These are phyloP conservation scores for Caenorhabditis sinica DNA, from an alignment of 2,888 invertebrate genomes.

Conservation along the genomic window DNA sequence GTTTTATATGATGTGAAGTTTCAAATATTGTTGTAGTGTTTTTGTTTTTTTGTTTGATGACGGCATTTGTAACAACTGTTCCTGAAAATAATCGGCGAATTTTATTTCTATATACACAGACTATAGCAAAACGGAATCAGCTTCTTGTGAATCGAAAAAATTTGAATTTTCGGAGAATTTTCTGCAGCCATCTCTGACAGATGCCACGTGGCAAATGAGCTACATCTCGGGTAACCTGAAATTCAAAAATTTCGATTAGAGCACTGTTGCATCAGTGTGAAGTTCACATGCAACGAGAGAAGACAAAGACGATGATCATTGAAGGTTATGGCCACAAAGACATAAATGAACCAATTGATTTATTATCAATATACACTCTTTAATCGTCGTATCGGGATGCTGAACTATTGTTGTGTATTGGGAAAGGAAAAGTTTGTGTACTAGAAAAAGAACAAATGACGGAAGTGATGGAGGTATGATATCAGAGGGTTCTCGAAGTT, in stretches of 20 bases:
- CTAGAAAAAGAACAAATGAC: slow-evolving; percentile 14
- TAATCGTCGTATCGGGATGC: slow-evolving; percentile 4
- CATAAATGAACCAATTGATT: slow-evolving; percentile 44
- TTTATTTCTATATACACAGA: slow-evolving; percentile 22
- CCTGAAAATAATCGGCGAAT: background rate
- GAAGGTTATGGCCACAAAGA: slow-evolving; percentile 38
- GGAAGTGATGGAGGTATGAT: slow-evolving; percentile 12
- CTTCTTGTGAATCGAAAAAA: background rate
- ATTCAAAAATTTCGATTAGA: background rate
- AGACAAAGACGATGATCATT: slow-evolving; percentile 47
- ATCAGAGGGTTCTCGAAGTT: slow-evolving; percentile 29
- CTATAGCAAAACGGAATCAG: background rate
- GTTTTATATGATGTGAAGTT: slow-evolving; percentile 28
- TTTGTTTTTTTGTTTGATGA: slow-evolving; percentile 11
- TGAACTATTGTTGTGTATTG: slow-evolving; percentile 18
- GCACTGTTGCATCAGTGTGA: background rate
- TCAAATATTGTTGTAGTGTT: background rate
- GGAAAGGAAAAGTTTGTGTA: slow-evolving; percentile 1
- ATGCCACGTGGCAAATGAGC: slow-evolving; percentile 29
- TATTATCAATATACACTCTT: slow-evolving; percentile 44
- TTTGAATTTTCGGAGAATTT: slow-evolving; percentile 22
- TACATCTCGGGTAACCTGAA: slow-evolving; percentile 9
- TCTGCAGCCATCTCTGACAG: slow-evolving; percentile 12
- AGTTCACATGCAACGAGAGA: slow-evolving; percentile 38
- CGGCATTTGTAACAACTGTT: slow-evolving; percentile 14